These are phyloP conservation scores for Callithrix jacchus DNA, from an alignment of 2,113 vertebrate genomes.

Conservation along the genomic window DNA sequence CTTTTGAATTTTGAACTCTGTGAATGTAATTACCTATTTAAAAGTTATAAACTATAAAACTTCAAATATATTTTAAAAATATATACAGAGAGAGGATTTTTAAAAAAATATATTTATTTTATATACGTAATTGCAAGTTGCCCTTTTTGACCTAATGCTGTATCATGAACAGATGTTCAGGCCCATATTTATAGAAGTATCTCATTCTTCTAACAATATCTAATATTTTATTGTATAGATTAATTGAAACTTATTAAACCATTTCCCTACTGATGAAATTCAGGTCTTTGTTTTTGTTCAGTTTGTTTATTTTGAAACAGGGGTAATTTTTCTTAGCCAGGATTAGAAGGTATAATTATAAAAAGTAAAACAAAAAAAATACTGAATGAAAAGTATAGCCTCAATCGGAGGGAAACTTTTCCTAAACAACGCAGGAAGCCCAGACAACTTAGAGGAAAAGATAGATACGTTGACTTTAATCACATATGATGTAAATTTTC, in stretches of 20 bases:
- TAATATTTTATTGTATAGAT: neutral
- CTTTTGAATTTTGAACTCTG: neutral
- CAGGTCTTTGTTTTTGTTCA: neutral
- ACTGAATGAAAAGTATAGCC: neutral
- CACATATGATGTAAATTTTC: neutral
- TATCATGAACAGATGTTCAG: neutral
- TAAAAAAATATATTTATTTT: neutral
- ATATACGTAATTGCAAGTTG: neutral
- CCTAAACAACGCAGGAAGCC: neutral
- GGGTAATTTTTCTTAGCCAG: neutral
- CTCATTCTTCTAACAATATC: neutral
- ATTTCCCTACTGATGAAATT: neutral
- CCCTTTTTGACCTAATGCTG: neutral
- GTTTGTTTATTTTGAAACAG: neutral
- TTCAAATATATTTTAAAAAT: constrained; percentile 5
- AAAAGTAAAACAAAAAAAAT: constrained; percentile 1
- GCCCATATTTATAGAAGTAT: neutral
- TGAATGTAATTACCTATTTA: neutral
- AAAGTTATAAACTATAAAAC: neutral
- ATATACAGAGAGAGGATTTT: neutral
- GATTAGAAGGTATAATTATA: neutral
- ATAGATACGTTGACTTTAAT: neutral
- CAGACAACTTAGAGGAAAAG: neutral
- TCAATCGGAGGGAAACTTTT: neutral
- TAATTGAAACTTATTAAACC: neutral